Evolutionary conservation across 2,888 invertebrate genomes (phyloP), one percentile per base, ranked within the genome.

Genomic region (Spodoptera exigua): DNA sequence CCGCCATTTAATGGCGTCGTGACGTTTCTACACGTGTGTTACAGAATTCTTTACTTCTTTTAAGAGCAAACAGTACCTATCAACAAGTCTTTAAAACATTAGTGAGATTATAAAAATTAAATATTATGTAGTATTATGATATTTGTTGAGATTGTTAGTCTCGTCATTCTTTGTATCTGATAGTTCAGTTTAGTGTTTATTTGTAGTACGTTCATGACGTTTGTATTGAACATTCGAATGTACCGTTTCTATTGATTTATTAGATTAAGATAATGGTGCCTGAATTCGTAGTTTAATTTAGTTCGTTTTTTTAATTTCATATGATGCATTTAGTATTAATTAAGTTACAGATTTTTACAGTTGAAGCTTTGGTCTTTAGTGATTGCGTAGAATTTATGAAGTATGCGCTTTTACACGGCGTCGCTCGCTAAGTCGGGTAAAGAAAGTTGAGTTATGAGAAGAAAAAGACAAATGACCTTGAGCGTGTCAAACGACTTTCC

Each of bases 241-340:
- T 58, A 57, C 37, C 27, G 52, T 41, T 71, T 65, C 32, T 54
- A 41, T 61, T 68, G 45, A 47, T 84, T 79, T 80, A 69, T 85
- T 90, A 91, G 89, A 82, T 84, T 92, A 91, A 91, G 89, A 88
- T 81, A 87, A 90, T 71, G 87, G 92, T 92, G 92, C 92, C 91
- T 91, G 81, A 85, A 86, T 82, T 84, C 78, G 74, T 82, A 79
- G 70, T 79, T 80, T 76, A 76, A 66, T 81, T 88, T 75, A 74
- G 69, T 77, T 76, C 32, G 44, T 75, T 63, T 51, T 76, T 81
- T 76, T 68, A 69, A 57, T 60, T 65, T 70, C 61, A 77, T 70
- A 49, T 64, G 56, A 79, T 79, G 80, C 80, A 82, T 84, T 84
- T 86, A 84, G 74, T 84, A 80, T 46, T 70, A 47, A 46, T 70